These are phyloP conservation scores for Natator depressus DNA, from an alignment of 2,113 vertebrate genomes.

Conservation along the genomic window DNA sequence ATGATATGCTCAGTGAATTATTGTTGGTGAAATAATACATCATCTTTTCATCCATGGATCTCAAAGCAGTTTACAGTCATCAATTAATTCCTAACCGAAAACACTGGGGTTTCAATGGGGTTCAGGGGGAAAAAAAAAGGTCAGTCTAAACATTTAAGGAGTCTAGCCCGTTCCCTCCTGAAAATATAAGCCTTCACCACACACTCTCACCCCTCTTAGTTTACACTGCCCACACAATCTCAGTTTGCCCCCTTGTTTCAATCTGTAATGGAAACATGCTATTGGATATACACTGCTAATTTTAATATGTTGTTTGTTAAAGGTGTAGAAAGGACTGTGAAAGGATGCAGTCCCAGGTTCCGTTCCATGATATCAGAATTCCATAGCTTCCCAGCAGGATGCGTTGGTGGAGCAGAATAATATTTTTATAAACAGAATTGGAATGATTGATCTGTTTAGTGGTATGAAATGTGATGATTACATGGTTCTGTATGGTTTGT, in stretches of 20 bases:
- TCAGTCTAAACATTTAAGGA: not conserved
- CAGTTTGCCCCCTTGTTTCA: not conserved
- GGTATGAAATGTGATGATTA: not conserved
- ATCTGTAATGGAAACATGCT: not conserved
- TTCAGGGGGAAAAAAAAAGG: conserved; percentile 5
- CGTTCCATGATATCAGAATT: not conserved
- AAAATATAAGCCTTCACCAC: not conserved
- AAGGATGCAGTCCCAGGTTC: not conserved
- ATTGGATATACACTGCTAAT: not conserved
- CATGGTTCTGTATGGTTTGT: not conserved
- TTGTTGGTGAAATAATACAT: conserved; percentile 58
- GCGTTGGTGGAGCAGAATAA: not conserved
- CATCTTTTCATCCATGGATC: conserved; percentile 53
- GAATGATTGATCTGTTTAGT: not conserved
- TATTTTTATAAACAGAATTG: conserved; percentile 17
- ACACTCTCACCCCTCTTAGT: not conserved
- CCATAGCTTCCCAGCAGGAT: not conserved
- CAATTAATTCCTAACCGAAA: conserved; percentile 56
- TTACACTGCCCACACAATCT: not conserved
- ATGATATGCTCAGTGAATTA: conserved; percentile 50
- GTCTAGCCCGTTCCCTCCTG: conserved; percentile 12
- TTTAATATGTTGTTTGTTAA: not conserved
- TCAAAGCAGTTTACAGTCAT: conserved; percentile 48
- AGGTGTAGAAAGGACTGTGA: not conserved
- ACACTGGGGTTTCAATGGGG: conserved; percentile 41